phyloP scores from a whole-genome alignment of 2,113 vertebrate genomes.

The Tiliqua scincoides region DNA sequence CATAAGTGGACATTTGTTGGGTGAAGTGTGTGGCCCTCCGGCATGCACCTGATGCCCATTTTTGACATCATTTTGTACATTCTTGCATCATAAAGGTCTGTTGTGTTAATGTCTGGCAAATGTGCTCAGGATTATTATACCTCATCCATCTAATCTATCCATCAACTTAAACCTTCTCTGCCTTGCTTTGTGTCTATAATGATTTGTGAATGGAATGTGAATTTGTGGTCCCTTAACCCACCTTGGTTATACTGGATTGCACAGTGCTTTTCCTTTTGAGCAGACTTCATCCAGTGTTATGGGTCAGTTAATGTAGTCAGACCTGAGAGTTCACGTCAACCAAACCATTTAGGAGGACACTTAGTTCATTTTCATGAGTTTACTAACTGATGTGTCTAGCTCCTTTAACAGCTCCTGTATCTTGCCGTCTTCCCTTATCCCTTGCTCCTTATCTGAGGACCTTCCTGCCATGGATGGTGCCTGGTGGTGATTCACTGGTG shows the following conservation, averaged over 20 bases:
- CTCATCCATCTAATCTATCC: too few species aligned
- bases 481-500: too few species aligned
- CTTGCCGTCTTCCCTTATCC: background rate
- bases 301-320: background rate
- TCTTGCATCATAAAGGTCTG: too few species aligned
- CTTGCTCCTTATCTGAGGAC: background rate
- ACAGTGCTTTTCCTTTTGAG: background rate
- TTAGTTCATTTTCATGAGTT: background rate
- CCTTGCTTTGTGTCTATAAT: background rate
- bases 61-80: too few species aligned
- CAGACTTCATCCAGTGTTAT: background rate
- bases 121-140: too few species aligned
- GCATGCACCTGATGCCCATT: too few species aligned
- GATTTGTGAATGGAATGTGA: background rate
- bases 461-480: background rate
- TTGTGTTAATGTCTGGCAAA: too few species aligned
- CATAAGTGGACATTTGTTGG: too few species aligned
- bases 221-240: background rate
- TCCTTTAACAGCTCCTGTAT: background rate
- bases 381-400: slow-evolving; percentile 13
- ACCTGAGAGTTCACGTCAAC: background rate
- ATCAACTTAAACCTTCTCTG: too few species aligned
- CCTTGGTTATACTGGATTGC: background rate
- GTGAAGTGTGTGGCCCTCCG: too few species aligned
- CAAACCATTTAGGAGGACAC: background rate